A percentile compares a stretch with the other conserved stretches of the same genome.
phyloP scores from a whole-genome alignment of 2,113 vertebrate genomes.

The Aphyosemion australe region DNA sequence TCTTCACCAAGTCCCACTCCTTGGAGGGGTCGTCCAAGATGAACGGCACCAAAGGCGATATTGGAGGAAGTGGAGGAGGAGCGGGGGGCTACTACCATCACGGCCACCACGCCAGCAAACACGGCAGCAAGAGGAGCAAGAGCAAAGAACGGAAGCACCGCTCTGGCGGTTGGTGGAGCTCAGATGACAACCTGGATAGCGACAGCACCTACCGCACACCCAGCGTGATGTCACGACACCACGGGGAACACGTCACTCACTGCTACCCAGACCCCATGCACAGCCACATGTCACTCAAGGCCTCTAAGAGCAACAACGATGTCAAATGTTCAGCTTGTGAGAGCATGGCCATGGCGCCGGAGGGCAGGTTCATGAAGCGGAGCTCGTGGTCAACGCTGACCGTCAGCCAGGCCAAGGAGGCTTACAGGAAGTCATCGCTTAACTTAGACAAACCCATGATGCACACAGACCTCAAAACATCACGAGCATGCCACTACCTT shows the following conservation, averaged over 20 bases:
- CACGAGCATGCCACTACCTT: slow-evolving; percentile 92
- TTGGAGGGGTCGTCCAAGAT: slow-evolving; percentile 94
- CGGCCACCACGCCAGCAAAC: slow-evolving; percentile 86
- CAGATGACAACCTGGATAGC: slow-evolving; percentile 96
- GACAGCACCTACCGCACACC: slow-evolving; percentile 95
- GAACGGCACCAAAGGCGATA: slow-evolving; percentile 91
- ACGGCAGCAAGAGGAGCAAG: slow-evolving; percentile 91
- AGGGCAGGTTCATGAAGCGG: slow-evolving; percentile 94
- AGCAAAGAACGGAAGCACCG: slow-evolving; percentile 92
- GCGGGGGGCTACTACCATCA: slow-evolving; percentile 82
- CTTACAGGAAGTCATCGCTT: slow-evolving; percentile 95
- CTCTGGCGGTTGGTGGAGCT: slow-evolving; percentile 96
- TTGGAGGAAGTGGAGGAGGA: slow-evolving; percentile 74
- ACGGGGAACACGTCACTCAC: slow-evolving; percentile 84
- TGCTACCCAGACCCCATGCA: slow-evolving; percentile 90
- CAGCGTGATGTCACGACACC: slow-evolving; percentile 87
- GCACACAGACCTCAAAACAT: slow-evolving; percentile 89
- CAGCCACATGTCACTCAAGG: slow-evolving; percentile 88
- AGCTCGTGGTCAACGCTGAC: slow-evolving; percentile 99
- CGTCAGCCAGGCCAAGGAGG: slow-evolving; percentile 99
- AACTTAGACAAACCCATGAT: slow-evolving; percentile 93
- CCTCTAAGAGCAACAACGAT: slow-evolving; percentile 96
- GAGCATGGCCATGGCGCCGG: slow-evolving; percentile 88
- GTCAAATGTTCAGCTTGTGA: slow-evolving; percentile 97
- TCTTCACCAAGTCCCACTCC: slow-evolving; percentile 99